Evolutionary conservation across 2,113 vertebrate species (phyloP).

Genomic region (Gopherus flavomarginatus): DNA sequence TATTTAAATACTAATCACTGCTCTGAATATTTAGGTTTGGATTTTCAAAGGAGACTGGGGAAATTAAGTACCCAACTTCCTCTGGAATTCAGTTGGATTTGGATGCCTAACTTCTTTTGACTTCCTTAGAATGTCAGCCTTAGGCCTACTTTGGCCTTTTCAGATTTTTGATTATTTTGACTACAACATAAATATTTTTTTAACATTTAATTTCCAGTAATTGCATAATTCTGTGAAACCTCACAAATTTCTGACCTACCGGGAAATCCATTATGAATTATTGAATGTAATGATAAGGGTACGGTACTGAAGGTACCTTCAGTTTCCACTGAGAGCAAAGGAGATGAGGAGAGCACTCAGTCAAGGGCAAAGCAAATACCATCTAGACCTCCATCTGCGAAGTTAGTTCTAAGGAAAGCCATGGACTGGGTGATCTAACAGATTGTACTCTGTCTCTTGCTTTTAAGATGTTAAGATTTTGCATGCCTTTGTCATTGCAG

Average conservation of each 20-base stretch:
- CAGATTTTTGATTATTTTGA: not conserved
- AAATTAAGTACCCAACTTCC: not conserved
- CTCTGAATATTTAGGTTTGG: not conserved
- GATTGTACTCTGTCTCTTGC: slow-evolving; percentile 19
- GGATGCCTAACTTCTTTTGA: not conserved
- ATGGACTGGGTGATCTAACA: not conserved
- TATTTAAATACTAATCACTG: not conserved
- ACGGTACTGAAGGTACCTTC: not conserved
- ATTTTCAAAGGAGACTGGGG: not conserved
- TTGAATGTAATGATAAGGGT: not conserved
- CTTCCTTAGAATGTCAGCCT: not conserved
- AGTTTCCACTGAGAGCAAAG: not conserved
- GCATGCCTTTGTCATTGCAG: slow-evolving; percentile 76
- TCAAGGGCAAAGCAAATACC: not conserved
- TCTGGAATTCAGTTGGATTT: not conserved
- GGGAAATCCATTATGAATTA: not conserved
- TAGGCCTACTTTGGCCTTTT: not conserved
- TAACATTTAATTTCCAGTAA: not conserved
- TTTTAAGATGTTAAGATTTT: slow-evolving; percentile 9
- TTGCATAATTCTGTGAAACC: not conserved
- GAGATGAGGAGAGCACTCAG: not conserved
- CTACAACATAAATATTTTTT: not conserved
- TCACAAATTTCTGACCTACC: accelerated
- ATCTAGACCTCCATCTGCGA: not conserved
- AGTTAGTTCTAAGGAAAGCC: not conserved